phyloP scores from a whole-genome alignment of 2,113 vertebrate species.

The Romanogobio albipinnatus region DNA sequence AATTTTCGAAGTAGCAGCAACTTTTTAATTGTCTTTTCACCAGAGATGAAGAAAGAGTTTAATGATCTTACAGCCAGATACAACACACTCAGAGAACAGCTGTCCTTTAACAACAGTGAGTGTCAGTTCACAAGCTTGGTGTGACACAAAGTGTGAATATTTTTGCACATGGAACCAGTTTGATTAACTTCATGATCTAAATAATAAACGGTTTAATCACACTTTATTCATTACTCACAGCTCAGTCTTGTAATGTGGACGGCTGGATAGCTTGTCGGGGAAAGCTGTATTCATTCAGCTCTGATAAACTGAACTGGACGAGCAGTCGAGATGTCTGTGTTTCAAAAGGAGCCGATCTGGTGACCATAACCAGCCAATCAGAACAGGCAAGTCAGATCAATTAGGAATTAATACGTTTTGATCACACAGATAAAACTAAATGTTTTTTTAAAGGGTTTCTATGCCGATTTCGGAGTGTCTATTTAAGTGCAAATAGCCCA shows the following conservation, averaged over 20 bases:
- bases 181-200: neutral
- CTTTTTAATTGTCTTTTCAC: neutral
- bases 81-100: neutral
- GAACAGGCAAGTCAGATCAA: constrained; percentile 33
- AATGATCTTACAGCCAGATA: neutral
- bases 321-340: constrained; percentile 38
- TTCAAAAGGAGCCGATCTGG: constrained; percentile 42
- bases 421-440: neutral
- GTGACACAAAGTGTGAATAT: neutral
- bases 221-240: neutral
- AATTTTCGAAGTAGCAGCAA: neutral
- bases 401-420: neutral
- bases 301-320: constrained; percentile 28
- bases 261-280: neutral
- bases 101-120: neutral
- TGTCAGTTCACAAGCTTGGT: neutral
- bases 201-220: neutral
- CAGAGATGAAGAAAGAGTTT: neutral
- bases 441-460: too few relatives aligned
- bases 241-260: neutral
- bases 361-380: constrained; percentile 39
- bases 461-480: too few relatives aligned
- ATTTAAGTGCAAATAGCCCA: too few relatives aligned
- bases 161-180: neutral
- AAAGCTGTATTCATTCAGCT: constrained; percentile 54